A percentile compares a stretch with the other conserved stretches of the same genome.
Evolutionary conservation across 2,113 vertebrate genomes (phyloP).

Genomic region (Chamaetylas fuelleborni): DNA sequence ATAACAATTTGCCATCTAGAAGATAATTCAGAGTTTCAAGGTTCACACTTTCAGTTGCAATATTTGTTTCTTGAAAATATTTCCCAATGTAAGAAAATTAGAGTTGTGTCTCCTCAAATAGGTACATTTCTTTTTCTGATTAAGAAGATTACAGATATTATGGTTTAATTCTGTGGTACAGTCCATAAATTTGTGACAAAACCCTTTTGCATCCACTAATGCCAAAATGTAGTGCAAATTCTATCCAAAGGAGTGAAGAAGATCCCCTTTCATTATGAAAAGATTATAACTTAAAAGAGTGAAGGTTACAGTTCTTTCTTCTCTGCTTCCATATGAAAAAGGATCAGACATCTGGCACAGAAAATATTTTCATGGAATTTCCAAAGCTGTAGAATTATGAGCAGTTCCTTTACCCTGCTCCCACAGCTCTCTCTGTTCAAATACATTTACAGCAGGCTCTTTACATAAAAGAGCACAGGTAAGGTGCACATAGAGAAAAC

Average conservation of each 20-base stretch:
- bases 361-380: neutral
- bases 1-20: slow-evolving; percentile 86
- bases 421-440: neutral
- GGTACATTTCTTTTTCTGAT: neutral
- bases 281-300: neutral
- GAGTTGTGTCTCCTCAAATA: neutral
- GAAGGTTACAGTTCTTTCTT: neutral
- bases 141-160: neutral
- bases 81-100: neutral
- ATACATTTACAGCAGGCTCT: neutral
- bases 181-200: neutral
- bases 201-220: neutral
- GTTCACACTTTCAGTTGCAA: neutral
- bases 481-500: neutral
- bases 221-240: neutral
- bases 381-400: neutral
- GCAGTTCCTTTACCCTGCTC: neutral
- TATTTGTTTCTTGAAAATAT: neutral
- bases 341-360: neutral
- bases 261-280: neutral
- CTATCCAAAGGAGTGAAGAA: neutral
- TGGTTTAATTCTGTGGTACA: neutral
- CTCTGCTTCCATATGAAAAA: neutral
- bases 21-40: slow-evolving; percentile 31
- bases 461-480: neutral